These are phyloP conservation scores for Sebastes elongatus DNA, from an alignment of 2,797 vertebrate species.

Conservation along the genomic window DNA sequence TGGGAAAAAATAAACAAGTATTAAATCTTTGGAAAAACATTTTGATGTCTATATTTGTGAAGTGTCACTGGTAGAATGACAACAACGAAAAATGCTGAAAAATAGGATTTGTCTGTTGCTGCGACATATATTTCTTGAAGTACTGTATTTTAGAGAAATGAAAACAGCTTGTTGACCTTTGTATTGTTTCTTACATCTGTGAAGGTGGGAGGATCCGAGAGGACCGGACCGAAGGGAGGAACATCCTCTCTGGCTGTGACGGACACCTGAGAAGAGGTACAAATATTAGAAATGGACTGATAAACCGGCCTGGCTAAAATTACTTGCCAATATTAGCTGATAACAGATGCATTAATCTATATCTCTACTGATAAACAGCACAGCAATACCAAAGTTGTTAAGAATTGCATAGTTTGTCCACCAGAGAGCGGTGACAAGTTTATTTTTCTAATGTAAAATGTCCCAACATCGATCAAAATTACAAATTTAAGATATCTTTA, in stretches of 20 bases:
- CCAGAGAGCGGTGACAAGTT: not conserved
- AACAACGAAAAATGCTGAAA: not conserved
- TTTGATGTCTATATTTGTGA: not conserved
- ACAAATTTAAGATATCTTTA: not conserved
- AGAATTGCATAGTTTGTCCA: not conserved
- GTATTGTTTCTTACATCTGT: conserved; percentile 72
- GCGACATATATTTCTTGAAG: not conserved
- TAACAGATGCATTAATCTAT: not conserved
- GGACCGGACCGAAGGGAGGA: conserved; percentile 82
- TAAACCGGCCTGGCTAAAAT: not conserved
- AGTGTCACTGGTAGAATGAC: not conserved
- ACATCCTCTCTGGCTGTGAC: conserved; percentile 85
- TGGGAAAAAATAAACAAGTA: not conserved
- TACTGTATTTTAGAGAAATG: not conserved
- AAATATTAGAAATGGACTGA: not conserved
- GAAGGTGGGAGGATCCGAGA: conserved; percentile 83
- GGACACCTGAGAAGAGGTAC: conserved; percentile 70
- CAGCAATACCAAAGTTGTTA: not conserved
- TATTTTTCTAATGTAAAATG: not conserved
- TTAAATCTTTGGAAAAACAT: not conserved
- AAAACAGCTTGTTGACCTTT: not conserved
- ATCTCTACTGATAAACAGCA: not conserved
- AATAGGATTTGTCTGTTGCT: not conserved
- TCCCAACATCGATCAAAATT: not conserved
- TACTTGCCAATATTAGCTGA: not conserved